A percentile compares a stretch with the other conserved stretches of the same genome.
Evolutionary conservation across 2,797 vertebrate species (phyloP).

Genomic region (Propithecus perrieri): DNA sequence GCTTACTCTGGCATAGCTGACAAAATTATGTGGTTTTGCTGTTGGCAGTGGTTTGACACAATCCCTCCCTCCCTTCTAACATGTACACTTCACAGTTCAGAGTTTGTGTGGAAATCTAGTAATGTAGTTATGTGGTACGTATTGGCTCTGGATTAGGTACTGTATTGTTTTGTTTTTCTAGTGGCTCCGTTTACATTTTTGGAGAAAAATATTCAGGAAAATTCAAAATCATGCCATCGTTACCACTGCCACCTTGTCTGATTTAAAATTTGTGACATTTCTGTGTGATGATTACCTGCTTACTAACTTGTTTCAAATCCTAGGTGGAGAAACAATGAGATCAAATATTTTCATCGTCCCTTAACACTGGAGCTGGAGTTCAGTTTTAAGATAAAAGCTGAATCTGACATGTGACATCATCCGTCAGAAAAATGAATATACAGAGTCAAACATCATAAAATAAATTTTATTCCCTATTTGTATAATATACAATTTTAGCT

Average conservation of each 20-base stretch:
- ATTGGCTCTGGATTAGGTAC: no score
- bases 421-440: background rate
- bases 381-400: background rate
- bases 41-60: rapidly evolving
- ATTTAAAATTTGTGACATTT: background rate
- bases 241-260: background rate
- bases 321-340: background rate
- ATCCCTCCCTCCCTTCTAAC: rapidly evolving
- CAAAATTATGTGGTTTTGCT: background rate
- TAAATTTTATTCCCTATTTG: background rate
- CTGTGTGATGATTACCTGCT: background rate
- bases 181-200: background rate
- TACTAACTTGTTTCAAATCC: background rate
- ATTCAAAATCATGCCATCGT: background rate
- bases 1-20: background rate
- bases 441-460: background rate
- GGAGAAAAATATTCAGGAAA: background rate
- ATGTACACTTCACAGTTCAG: background rate
- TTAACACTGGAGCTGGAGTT: background rate
- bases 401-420: background rate
- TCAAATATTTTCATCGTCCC: background rate
- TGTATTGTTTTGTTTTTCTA: background rate
- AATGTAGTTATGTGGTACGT: no score
- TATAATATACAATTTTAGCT: background rate
- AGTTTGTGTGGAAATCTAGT: rapidly evolving